phyloP scores from a whole-genome alignment of 2,797 vertebrate species.

The Malacoctenus gilli region DNA sequence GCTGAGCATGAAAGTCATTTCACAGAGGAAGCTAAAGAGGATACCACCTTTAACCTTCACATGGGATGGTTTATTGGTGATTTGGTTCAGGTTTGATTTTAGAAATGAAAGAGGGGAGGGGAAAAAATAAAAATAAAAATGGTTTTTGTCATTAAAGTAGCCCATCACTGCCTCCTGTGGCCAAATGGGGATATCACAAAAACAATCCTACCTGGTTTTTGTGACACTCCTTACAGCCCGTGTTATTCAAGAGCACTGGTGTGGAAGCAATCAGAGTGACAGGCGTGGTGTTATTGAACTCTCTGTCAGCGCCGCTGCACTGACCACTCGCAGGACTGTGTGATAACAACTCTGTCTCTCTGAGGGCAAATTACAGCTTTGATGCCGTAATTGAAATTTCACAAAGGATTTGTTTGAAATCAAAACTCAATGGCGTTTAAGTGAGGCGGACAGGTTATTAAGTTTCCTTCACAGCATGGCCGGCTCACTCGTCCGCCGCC shows the following conservation, averaged over 20 bases:
- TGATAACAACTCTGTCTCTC: conserved; percentile 48
- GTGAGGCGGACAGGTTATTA: conserved; percentile 74
- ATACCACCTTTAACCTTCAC: conserved; percentile 26
- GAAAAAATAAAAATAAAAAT: conserved; percentile 6
- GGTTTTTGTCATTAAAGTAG: background rate
- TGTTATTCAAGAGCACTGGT: conserved; percentile 20
- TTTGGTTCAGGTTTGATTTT: conserved; percentile 29
- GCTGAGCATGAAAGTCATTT: conserved; percentile 69
- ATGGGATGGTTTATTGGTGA: conserved; percentile 18
- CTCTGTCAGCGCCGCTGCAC: conserved; percentile 32
- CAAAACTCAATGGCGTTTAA: conserved; percentile 57
- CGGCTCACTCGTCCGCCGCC: conserved; percentile 62
- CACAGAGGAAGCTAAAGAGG: conserved; percentile 42
- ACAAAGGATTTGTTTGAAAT: conserved; percentile 69
- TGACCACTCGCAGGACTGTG: conserved; percentile 19
- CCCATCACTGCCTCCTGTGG: conserved; percentile 45
- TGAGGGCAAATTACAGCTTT: conserved; percentile 52
- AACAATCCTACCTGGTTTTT: conserved; percentile 34
- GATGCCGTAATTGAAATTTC: conserved; percentile 73
- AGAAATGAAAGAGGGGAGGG: conserved; percentile 8
- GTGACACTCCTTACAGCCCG: conserved; percentile 15
- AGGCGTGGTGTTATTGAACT: conserved; percentile 47
- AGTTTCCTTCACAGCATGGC: conserved; percentile 65
- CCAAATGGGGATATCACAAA: conserved; percentile 43
- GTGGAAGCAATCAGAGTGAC: conserved; percentile 59